Base-by-base conservation (phyloP, 2,888 invertebrate species). In the Kryphioiulus occultus region DNA sequence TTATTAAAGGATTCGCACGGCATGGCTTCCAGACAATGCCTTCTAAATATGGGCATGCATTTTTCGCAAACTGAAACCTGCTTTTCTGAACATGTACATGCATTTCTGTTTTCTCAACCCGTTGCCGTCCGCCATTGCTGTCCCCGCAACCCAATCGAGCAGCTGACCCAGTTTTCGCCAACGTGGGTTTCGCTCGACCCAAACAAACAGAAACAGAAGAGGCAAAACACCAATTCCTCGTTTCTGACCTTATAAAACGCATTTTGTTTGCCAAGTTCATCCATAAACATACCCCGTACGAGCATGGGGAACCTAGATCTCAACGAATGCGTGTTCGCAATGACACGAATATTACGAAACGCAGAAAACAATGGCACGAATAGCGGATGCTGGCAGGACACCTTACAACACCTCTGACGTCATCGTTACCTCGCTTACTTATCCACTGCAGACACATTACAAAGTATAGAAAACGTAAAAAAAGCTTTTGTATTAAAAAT, bases 111-210 rank as follows among this genome's bases (percentile, higher is more conserved):
- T 59, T 59, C 59, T 7, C 10, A 22, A 59, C 59, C 59, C n/a
- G 59, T 59, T 59, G 59, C 59, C 22, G 22, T n/a, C 59, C n/a
- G 59, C 59, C 59, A 59, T 59, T 59, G n/a, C 59, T 22, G 22
- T 59, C 59, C 22, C 0, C 59, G 59, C 59, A 7, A n/a, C n/a
- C n/a, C 59, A n/a, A 59, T 59, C 59, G 22, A 59, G n/a, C n/a
- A 22, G 59, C 10, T 59, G 59, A 59, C 59, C 59, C 59, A 59
- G 9, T 59, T 59, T 59, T 22, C 9, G 7, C 9, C 59, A 59
- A 59, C 59, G 59, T 59, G 59, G 59, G 59, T 59, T 59, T 59
- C 59, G n/a, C n/a, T 59, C 59, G 59, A 59, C 59, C 59, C 59
- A 59, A 59, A 59, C 59, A 59, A 59, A 59, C 59, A 59, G 22